Evolutionary conservation across 2,797 vertebrate genomes (phyloP), one percentile per base, ranked within the genome.

Genomic region (Hirundo rustica): DNA sequence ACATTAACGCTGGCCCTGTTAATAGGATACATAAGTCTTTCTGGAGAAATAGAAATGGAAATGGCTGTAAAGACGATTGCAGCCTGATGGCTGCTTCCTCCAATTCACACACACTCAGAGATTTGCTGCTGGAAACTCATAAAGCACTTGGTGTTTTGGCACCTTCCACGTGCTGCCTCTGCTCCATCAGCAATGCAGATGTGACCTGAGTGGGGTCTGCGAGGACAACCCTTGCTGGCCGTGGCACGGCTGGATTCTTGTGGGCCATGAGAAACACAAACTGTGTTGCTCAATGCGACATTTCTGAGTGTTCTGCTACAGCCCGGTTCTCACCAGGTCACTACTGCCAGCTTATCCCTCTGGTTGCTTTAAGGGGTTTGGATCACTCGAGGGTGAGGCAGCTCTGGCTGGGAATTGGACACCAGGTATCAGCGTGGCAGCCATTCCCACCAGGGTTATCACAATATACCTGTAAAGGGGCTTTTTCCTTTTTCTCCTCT

Each of bases 11-110:
- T 60, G 27, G 55, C 22, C 44, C 65, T 21, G 53, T 48, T 83
- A 53, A 75, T 64, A 64, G 36, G 22, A 88, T 30, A 54, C 65
- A 18, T 42, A 76, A 88, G 45, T 78, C 88, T 66, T 88, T 68
- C 20, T 60, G 76, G 6, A 58, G 78, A 78, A 67, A n/a, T 7
- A 62, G 82, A 86, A 92, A 82, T 71, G 89, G 84, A 95, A 95
- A 90, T 83, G 5, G 29, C 65, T 89, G 36, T 79, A 89, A 95
- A 84, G 93, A 32, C 67, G 78, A 88, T 70, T 81, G 75, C 70
- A 53, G 38, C 72, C 53, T 88, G 93, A 92, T 50, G 77, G 54
- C 64, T 77, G 70, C 78, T 89, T 72, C 70, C 85, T 89, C 47
- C 14, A 75, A 78, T 78, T 81, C 87, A 34, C 75, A 50, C 19